These are phyloP conservation scores for Actinemys pallida DNA, from an alignment of 2,113 vertebrate genomes.

Conservation along the genomic window DNA sequence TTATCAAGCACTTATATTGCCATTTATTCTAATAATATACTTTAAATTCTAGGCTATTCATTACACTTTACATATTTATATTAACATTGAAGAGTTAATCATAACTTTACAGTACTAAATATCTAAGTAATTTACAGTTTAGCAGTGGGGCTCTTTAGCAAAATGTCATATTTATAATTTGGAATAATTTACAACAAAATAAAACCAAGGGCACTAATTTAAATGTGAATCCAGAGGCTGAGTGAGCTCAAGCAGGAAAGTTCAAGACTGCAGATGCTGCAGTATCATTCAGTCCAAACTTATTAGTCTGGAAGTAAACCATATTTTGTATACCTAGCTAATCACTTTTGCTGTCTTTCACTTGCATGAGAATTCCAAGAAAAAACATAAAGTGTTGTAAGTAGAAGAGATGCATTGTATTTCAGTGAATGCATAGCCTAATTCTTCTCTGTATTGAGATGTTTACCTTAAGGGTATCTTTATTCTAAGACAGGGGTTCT, in stretches of 20 bases:
- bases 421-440: neutral
- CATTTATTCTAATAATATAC: constrained; percentile 28
- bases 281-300: neutral
- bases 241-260: neutral
- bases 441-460: neutral
- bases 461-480: neutral
- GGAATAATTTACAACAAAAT: constrained; percentile 5
- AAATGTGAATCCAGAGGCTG: neutral
- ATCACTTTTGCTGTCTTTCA: neutral
- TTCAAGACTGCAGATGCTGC: neutral
- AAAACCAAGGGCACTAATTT: neutral
- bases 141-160: neutral
- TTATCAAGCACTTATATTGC: constrained; percentile 43
- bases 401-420: neutral
- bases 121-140: neutral
- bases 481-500: neutral
- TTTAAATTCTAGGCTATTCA: neutral
- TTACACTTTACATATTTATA: constrained; percentile 24
- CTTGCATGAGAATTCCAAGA: neutral
- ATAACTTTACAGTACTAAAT: neutral
- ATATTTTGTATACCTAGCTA: neutral
- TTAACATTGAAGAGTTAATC: neutral
- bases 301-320: neutral
- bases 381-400: neutral
- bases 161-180: neutral